These are phyloP conservation scores for Albula goreensis DNA, from an alignment of 2,113 vertebrate genomes.

Conservation along the genomic window DNA sequence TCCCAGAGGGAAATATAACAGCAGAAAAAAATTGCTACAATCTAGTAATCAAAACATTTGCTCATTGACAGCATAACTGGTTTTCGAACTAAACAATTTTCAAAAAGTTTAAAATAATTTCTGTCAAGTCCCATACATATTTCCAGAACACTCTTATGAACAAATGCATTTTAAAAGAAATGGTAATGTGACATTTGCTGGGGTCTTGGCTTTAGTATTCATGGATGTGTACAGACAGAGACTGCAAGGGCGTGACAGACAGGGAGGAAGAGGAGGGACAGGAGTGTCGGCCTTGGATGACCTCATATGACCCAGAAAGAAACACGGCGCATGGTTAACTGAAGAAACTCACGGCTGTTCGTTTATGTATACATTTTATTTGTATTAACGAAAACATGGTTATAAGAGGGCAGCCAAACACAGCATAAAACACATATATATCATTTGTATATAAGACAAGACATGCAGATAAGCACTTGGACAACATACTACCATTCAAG, in stretches of 20 bases:
- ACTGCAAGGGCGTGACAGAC: not conserved
- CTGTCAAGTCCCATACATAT: not conserved
- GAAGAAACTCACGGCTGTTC: too few relatives aligned
- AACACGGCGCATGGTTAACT: not conserved
- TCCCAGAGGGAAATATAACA: too few relatives aligned
- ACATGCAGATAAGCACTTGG: conserved; percentile 47
- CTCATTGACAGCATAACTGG: too few relatives aligned
- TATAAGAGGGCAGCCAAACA: conserved; percentile 3
- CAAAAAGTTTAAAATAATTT: not conserved
- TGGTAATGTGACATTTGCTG: too few relatives aligned
- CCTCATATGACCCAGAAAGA: not conserved
- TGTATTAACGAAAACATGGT: conserved; percentile 34
- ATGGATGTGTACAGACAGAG: not conserved
- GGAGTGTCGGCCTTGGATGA: not conserved
- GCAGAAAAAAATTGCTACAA: too few relatives aligned
- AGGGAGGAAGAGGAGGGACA: not conserved
- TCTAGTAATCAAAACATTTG: too few relatives aligned
- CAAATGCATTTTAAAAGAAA: too few relatives aligned
- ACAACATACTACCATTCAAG: conserved; percentile 43
- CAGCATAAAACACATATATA: conserved; percentile 28
- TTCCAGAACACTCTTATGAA: not conserved
- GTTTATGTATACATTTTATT: conserved; percentile 4
- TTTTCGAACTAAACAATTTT: too few relatives aligned
- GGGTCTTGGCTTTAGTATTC: not conserved
- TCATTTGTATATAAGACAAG: conserved; percentile 17